Evolutionary conservation across 2,797 vertebrate genomes (phyloP), one percentile per base, ranked within the genome.

Genomic region (Epinephelus malabaricus): DNA sequence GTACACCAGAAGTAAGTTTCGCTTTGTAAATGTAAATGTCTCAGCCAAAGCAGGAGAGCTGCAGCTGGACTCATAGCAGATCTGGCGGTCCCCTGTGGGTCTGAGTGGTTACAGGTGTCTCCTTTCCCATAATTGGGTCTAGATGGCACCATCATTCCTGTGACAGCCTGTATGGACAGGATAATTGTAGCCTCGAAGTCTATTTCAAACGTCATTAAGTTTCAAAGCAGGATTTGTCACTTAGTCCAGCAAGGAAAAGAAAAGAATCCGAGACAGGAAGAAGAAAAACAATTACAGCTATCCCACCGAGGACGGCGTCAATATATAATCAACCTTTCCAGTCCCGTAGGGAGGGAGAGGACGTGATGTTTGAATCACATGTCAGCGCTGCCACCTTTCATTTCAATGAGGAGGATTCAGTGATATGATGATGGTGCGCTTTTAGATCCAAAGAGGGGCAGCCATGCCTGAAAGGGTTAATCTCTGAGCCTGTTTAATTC

Each of bases 401-500:
- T 79, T 86, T 78, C 63, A 84, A 77, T 62, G 67, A 65, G 83
- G 85, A 85, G 75, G 79, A 91, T 79, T 91, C 69, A 64, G 67
- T 73, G 90, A 91, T 88, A 73, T 78, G 88, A 89, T 91, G 92
- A 93, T 60, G 86, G 69, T 53, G 50, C 34, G 17, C 68, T 84
- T 83, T 92, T 81, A 81, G 76, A 83, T 79, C 11, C 82, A 88
- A 90, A 80, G 85, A 77, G 49, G 87, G 77, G 92, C 45, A 62
- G 91, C 94, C 92, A 83, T 82, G 92, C 94, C 94, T 96, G 95
- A 94, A 96, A 97, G 96, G 96, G 97, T 97, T 97, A 95, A 97
- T 97, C 96, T 94, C 95, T 92, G 93, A 95, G 96, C 93, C 94
- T 58, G 92, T 96, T 96, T 96, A 97, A 97, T 96, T 97, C 96